Base-by-base conservation (phyloP, 1,140 invertebrate genomes). In the Ceratosolen fusciceps region DNA sequence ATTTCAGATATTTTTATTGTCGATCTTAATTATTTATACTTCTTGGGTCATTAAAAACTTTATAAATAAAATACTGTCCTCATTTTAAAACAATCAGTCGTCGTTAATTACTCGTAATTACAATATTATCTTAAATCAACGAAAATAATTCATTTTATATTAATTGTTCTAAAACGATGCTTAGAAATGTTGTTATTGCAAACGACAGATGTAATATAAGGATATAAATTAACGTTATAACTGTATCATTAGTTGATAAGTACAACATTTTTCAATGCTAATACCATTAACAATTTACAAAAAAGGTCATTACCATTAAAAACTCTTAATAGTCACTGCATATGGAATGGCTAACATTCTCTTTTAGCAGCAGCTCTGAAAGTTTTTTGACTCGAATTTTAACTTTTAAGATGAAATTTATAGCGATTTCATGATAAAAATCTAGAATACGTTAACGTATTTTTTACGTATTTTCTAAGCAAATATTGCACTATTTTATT, bases 351-450 rank as follows among this genome's bases (percentile, higher is more conserved):
- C 19, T n/a, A 7, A 31, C 31, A 37, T n/a, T 65, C 31, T 37
- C 60, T 65, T 31, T 65, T 65, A 37, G 19, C 60, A 31, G 31
- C 60, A 19, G 60, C 12, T 37, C 31, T 19, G 2, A 65, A 65
- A 65, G 31, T 65, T n/a, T 65, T 62, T 37, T 65, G 16, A 65
- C 60, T 65, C 2, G 16, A 65, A 21, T 65, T 65, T 65, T 37
- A 65, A 65, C 60, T 65, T 65, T 65, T 65, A 65, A 65, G 60
- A 65, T 62, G 10, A 62, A 62, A 62, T 65, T 65, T 65, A 65
- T 65, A 65, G 31, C 34, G 60, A 65, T 31, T 34, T 14, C 60
- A 37, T 65, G 60, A 65, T 65, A 65, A 65, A 65, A 65, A 65
- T 65, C 16, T 21, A 37, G 9, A 31, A 65, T 65, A 10, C 34